Base-by-base conservation (phyloP, 2,797 vertebrate genomes). In the Aplochiton taeniatus region DNA sequence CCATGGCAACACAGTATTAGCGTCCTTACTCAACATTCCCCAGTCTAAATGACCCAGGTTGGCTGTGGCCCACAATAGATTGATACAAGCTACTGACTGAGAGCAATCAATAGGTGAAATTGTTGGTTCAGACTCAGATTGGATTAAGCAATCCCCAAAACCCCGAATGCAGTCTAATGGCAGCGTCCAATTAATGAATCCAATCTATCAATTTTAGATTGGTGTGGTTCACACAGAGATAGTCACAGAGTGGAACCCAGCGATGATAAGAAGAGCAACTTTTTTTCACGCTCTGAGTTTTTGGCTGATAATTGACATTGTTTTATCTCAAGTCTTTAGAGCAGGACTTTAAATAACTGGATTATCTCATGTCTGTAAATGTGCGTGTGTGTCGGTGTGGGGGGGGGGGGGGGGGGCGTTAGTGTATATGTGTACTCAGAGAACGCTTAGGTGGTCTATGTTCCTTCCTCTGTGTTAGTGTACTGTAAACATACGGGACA, bases 261-360 rank as follows among this genome's bases (percentile, higher is more conserved):
- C 0, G 50, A 44, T 61, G 60, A 65, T 42, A 16, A 60, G 41
- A 20, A 42, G 48, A 41, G 57, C 43, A 19, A 64, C 75, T 63
- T 71, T 56, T 51, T 46, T 14, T 65, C 65, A 20, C 4, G 12
- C 55, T 62, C 58, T 41, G 57, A 20, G 45, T 48, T 46, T 56
- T 57, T 58, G 50, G 52, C 54, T 64, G 54, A 60, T 56, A 16
- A n/a, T 59, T 46, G 18, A 3, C 48, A 56, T 70, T 65, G 41
- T 63, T 70, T 76, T 44, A 76, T 76, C 52, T 72, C 31, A 55
- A 63, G 44, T 44, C 51, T 63, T 54, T 46, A 31, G 56, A 66
- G 51, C 16, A 8, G 16, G 45, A 65, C 20, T 59, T 11, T 49
- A 11, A 46, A 51, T 58, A n/a, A n/a, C n/a, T n/a, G n/a, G n/a